Conservation (phyloP, 2,797 vertebrate species). For the Pseudochaenichthys georgianus region DNA sequence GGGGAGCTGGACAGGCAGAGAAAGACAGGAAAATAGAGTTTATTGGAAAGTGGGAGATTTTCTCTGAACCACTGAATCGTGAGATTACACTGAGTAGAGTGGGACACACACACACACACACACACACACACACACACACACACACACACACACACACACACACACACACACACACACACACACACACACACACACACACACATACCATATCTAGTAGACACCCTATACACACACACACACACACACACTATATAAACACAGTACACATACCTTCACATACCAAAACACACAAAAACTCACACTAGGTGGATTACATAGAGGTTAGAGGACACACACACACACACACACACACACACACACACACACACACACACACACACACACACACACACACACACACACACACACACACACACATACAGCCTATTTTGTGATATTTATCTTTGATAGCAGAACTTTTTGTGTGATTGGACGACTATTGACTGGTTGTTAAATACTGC, state of each 20-base stretch:
- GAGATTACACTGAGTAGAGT: conserved; percentile 83
- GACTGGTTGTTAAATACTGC: conserved; percentile 20
- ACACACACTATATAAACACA: conserved; percentile 31
- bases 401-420: conserved; percentile 3
- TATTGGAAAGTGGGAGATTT: conserved; percentile 84
- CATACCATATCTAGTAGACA: conserved; percentile 25
- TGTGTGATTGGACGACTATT: conserved; percentile 19
- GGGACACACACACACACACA: conserved; percentile 45
- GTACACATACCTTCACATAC: conserved; percentile 17
- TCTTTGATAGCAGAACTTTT: conserved; percentile 9
- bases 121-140: conserved; percentile 34
- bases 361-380: conserved; percentile 30
- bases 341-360: conserved; percentile 25
- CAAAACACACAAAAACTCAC: conserved; percentile 31
- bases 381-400: conserved; percentile 1
- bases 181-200: conserved; percentile 25
- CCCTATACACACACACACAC: conserved; percentile 30
- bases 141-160: conserved; percentile 30
- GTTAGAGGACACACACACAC: no score
- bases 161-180: conserved; percentile 27
- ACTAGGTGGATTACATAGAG: conserved; percentile 38
- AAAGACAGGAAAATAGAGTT: conserved; percentile 67
- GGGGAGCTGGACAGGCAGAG: neutral
- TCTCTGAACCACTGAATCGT: conserved; percentile 85
- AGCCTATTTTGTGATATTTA: conserved; percentile 4